These are phyloP conservation scores for Megalurothrips usitatus DNA, from an alignment of 2,888 invertebrate genomes.

Conservation along the genomic window DNA sequence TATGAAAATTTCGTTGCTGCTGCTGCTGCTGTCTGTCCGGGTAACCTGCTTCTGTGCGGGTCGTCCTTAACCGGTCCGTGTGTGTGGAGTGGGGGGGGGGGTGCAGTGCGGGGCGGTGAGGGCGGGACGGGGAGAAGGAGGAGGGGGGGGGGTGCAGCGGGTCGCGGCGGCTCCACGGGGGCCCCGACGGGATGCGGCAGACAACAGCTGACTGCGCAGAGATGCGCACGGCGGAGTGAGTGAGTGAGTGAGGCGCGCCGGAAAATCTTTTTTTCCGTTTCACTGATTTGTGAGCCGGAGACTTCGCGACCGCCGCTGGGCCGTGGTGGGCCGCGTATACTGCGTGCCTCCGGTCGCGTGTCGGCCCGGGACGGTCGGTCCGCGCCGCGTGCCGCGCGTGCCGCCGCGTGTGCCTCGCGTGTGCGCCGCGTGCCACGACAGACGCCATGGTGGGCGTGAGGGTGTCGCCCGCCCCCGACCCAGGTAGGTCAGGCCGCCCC, in stretches of 20 bases:
- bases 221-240: not conserved
- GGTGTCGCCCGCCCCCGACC: not conserved
- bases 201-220: not conserved
- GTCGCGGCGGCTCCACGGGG: not conserved
- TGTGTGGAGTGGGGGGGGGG: not conserved
- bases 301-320: not conserved
- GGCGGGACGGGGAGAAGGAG: not conserved
- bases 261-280: too few species aligned
- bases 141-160: not conserved
- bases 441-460: not conserved
- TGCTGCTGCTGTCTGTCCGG: too few species aligned
- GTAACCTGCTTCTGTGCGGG: not conserved
- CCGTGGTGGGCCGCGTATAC: not conserved
- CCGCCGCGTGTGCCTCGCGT: too few species aligned
- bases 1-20: not conserved
- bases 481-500: not conserved
- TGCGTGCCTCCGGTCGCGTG: not conserved
- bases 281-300: not conserved
- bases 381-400: not conserved
- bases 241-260: not conserved
- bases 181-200: not conserved
- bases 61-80: not conserved
- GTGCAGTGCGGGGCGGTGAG: not conserved
- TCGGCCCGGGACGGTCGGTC: not conserved
- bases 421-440: too few species aligned